Percentiles rank a stretch among this genome's conserved stretches.
Evolutionary conservation across 2,797 vertebrate genomes (phyloP).

Genomic region (Enteromius mattozi): DNA sequence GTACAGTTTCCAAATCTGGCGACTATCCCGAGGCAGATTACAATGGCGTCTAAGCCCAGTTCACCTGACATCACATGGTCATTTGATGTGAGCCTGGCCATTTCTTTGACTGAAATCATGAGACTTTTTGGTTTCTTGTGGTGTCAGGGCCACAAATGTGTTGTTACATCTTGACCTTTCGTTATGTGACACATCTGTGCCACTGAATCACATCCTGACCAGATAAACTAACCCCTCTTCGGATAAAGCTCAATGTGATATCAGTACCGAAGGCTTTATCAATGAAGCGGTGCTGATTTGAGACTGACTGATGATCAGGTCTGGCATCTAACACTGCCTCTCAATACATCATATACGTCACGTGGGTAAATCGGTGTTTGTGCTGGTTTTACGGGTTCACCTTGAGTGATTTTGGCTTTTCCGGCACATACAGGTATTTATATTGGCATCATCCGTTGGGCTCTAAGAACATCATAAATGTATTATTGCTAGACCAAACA

Average conservation of each 20-base stretch:
- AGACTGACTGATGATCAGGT: neutral
- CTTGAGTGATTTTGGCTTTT: conserved; percentile 66
- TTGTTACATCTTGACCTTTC: conserved; percentile 11
- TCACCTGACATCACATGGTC: conserved; percentile 19
- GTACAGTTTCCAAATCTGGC: conserved; percentile 72
- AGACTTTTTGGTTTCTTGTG: conserved; percentile 35
- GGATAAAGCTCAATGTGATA: neutral
- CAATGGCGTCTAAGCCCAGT: conserved; percentile 21
- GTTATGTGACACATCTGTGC: neutral
- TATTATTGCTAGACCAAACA: conserved; percentile 2
- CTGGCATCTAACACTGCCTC: conserved; percentile 56
- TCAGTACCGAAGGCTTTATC: conserved; percentile 14
- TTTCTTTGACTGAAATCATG: conserved; percentile 1
- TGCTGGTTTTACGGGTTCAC: conserved; percentile 26
- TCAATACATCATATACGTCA: conserved; percentile 48
- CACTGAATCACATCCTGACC: conserved; percentile 1
- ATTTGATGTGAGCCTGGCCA: neutral
- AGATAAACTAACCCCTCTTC: neutral
- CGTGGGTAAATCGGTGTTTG: conserved; percentile 39
- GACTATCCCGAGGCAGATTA: conserved; percentile 71
- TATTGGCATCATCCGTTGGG: conserved; percentile 53
- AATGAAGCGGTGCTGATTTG: conserved; percentile 11
- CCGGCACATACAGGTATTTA: conserved; percentile 51
- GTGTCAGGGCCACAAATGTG: conserved; percentile 56
- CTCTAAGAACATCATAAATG: neutral